These are phyloP conservation scores for Albula glossodonta DNA, from an alignment of 2,113 vertebrate genomes.

Conservation along the genomic window DNA sequence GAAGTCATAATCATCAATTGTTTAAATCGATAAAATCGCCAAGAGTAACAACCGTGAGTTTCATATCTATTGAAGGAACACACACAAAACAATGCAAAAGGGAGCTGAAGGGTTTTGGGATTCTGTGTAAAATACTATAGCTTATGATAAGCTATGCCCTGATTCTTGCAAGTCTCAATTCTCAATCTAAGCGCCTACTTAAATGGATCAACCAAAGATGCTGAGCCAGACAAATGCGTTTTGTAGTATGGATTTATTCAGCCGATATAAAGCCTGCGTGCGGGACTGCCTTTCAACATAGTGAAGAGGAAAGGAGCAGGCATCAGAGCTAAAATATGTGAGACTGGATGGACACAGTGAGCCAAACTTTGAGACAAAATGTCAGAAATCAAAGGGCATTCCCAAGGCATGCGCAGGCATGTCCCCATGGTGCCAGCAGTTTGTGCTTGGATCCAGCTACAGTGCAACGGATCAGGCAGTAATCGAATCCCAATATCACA, in stretches of 20 bases:
- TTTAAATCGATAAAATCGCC: too few species aligned
- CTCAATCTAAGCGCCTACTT: not conserved
- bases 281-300: not conserved
- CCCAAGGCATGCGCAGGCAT: not conserved
- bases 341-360: not conserved
- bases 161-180: not conserved
- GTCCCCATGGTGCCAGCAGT: not conserved
- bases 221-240: not conserved
- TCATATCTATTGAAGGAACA: too few species aligned
- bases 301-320: not conserved
- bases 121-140: not conserved
- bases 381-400: not conserved
- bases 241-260: conserved; percentile 6
- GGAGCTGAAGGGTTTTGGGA: not conserved
- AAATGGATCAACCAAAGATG: not conserved
- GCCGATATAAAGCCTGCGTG: not conserved
- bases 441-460: not conserved
- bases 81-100: not conserved
- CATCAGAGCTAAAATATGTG: not conserved
- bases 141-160: not conserved
- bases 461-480: not conserved
- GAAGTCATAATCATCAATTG: not conserved
- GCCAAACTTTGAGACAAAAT: not conserved
- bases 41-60: too few species aligned
- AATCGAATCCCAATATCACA: conserved; percentile 2